Evolutionary conservation across 2,797 vertebrate species (phyloP).

Genomic region (Danio choprae): DNA sequence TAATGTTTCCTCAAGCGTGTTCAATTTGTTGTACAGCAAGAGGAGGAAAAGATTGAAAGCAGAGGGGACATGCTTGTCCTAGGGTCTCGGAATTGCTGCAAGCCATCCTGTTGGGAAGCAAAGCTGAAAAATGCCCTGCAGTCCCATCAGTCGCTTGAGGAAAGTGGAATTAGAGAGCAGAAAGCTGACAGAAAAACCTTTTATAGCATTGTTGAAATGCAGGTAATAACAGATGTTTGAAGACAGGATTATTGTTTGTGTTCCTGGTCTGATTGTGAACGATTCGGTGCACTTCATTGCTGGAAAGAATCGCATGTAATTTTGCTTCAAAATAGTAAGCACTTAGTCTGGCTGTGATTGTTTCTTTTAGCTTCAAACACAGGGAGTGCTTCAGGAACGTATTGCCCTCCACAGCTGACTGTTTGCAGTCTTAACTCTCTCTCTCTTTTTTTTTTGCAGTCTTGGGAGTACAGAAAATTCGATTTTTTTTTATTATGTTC

Average conservation of each 20-base stretch:
- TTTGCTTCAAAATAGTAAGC: not conserved
- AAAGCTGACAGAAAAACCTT: not conserved
- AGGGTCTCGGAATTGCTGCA: conserved; percentile 8
- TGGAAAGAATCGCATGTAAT: not conserved
- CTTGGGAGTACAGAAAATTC: not conserved
- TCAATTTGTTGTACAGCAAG: conserved; percentile 19
- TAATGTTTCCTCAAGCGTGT: conserved; percentile 49
- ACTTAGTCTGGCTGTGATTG: not conserved
- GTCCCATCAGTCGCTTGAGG: conserved; percentile 4
- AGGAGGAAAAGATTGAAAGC: not conserved
- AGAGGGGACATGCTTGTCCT: conserved; percentile 33
- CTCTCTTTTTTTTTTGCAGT: not conserved
- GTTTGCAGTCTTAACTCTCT: not conserved
- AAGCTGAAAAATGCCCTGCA: conserved; percentile 27
- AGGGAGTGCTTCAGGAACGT: not conserved
- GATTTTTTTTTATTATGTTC: not conserved
- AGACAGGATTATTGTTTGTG: not conserved
- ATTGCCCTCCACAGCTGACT: not conserved
- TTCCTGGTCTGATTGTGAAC: not conserved
- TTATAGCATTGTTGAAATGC: not conserved
- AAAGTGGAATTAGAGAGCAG: not conserved
- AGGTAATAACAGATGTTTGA: not conserved
- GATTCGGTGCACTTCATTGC: not conserved
- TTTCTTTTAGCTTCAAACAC: not conserved
- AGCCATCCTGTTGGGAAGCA: conserved; percentile 5